Conservation (phyloP, 1,140 invertebrate genomes). For the Holotrichia oblita region DNA sequence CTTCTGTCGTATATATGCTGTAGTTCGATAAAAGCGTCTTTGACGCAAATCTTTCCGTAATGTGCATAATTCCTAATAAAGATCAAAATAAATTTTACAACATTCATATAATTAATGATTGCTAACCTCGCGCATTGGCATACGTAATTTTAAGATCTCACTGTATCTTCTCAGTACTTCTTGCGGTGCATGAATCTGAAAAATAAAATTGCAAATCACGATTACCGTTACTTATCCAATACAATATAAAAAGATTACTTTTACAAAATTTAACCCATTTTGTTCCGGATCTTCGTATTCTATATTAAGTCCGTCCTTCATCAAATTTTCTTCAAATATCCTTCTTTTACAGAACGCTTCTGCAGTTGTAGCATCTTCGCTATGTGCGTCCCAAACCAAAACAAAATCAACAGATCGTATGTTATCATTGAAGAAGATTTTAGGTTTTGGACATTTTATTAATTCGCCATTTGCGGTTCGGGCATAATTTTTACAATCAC, state of each 20-base stretch:
- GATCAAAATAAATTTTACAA: conserved; percentile 44
- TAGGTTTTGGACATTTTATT: conserved; percentile 60
- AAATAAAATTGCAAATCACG: conserved; percentile 41
- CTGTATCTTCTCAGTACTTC: conserved; percentile 88
- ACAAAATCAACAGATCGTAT: conserved; percentile 80
- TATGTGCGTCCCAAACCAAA: conserved; percentile 73
- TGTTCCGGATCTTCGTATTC: conserved; percentile 71
- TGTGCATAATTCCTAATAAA: conserved; percentile 56
- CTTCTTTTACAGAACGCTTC: conserved; percentile 62
- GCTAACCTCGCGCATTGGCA: conserved; percentile 90
- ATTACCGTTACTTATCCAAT: not conserved
- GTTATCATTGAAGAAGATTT: conserved; percentile 74
- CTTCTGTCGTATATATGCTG: conserved; percentile 54
- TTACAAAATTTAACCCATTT: conserved; percentile 74
- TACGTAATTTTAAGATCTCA: conserved; percentile 92
- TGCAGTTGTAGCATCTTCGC: conserved; percentile 61
- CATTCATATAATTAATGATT: not conserved
- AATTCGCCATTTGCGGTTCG: not conserved
- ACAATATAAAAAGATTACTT: conserved; percentile 60
- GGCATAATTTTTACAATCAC: conserved; percentile 23
- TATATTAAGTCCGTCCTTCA: conserved; percentile 73
- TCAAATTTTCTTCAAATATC: conserved; percentile 74
- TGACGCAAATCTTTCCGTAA: conserved; percentile 53
- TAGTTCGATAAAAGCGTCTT: conserved; percentile 55
- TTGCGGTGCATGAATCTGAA: conserved; percentile 84